Conservation (phyloP, 2,113 vertebrate species). For the Labrus mixtus region DNA sequence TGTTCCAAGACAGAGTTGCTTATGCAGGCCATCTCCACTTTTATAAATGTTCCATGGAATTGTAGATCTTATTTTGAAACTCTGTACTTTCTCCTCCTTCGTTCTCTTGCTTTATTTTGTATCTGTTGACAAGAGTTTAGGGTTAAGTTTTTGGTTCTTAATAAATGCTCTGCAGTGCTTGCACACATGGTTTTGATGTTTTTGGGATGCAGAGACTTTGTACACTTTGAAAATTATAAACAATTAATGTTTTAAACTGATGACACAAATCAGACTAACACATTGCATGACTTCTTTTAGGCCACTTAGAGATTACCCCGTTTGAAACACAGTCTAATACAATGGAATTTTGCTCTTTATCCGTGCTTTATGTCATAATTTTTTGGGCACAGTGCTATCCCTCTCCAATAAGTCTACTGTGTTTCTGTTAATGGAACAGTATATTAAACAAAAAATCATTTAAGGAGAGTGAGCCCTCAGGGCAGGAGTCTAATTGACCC, state of each 20-base stretch:
- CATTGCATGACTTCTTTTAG: too few relatives aligned
- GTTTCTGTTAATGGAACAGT: background rate
- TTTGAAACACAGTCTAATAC: background rate
- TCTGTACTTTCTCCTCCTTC: background rate
- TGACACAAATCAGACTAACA: too few relatives aligned
- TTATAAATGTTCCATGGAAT: background rate
- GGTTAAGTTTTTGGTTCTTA: background rate
- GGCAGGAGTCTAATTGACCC: background rate
- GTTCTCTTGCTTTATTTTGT: background rate
- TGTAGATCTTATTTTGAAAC: background rate
- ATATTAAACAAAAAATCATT: background rate
- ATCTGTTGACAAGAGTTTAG: background rate
- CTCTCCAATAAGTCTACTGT: background rate
- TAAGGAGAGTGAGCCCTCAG: background rate
- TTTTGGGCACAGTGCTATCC: too few relatives aligned
- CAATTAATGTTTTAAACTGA: too few relatives aligned
- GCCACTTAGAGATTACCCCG: too few relatives aligned
- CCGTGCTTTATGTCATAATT: too few relatives aligned
- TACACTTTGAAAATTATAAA: background rate
- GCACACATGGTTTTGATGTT: background rate
- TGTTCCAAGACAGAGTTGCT: slow-evolving; percentile 11
- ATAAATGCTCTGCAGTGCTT: background rate
- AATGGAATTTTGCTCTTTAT: too few relatives aligned
- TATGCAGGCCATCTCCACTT: background rate
- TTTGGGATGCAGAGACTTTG: background rate